Conservation (phyloP, 1,140 invertebrate species). For the Goniozus legneri region DNA sequence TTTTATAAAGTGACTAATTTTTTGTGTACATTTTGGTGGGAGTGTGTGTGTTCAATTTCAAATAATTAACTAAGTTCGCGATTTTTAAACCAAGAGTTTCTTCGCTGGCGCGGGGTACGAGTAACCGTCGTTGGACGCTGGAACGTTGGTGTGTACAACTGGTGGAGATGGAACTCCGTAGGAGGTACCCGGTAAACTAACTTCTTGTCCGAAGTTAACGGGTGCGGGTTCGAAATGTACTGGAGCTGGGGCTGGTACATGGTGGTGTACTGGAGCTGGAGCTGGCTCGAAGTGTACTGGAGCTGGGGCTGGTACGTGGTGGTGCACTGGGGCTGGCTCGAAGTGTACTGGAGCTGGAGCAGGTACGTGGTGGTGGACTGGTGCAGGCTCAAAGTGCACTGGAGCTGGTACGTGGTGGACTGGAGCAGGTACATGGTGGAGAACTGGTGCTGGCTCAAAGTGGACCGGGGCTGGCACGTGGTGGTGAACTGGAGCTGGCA, state of each 20-base stretch:
- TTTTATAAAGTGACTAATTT: too few relatives aligned
- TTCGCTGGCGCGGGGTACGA: conserved; percentile 23
- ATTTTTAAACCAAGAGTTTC: conserved; percentile 13
- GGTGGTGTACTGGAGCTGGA: not conserved
- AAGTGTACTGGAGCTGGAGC: conserved; percentile 28
- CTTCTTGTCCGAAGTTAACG: not conserved
- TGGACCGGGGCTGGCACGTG: conserved; percentile 41
- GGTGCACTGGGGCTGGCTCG: not conserved
- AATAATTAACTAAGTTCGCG: too few relatives aligned
- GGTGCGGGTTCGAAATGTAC: not conserved
- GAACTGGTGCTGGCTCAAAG: not conserved
- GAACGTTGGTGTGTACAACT: not conserved
- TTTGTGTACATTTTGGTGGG: too few relatives aligned
- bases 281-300: not conserved
- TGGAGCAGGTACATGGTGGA: conserved; percentile 8
- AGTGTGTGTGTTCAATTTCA: too few relatives aligned
- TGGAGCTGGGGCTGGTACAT: not conserved
- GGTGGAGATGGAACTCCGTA: conserved; percentile 1
- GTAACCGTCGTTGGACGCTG: conserved; percentile 11
- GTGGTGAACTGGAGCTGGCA: conserved; percentile 25
- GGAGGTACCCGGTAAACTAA: conserved; percentile 7
- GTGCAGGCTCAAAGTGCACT: conserved; percentile 16
- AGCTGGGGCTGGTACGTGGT: not conserved
- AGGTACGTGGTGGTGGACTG: conserved; percentile 9
- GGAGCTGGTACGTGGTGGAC: conserved; percentile 37